Base-by-base conservation (phyloP, 2,888 invertebrate genomes). In the Idaea aversata region DNA sequence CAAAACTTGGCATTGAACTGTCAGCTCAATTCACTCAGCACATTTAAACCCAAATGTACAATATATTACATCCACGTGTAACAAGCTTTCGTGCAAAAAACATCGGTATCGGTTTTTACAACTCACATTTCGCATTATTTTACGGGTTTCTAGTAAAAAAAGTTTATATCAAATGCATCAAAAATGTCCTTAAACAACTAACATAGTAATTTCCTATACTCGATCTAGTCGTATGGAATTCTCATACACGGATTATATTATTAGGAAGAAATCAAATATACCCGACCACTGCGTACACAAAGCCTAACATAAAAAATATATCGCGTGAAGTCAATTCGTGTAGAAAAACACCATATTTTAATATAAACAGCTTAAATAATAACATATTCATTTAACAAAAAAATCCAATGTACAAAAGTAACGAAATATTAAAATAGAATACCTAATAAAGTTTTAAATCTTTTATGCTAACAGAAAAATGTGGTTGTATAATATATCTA, bases 131-230 rank as follows among this genome's bases (percentile, higher is more conserved):
- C 85, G 84, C 86, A 85, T 88, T 86, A 87, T 85, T 86, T 84
- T 86, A 83, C 83, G 88, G 90, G 87, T 91, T 88, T 85, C 91
- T 92, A 93, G 92, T 92, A 93, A 93, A 93, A 93, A 93, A 92
- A 91, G 92, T 93, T 91, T 86, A 90, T 91, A 90, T 91, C 93
- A 93, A 93, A 93, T 93, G 93, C 93, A 90, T 93, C 91, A 91
- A 93, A 93, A 93, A 93, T 92, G 88, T 91, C 90, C 93, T 93
- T 93, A 92, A 84, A 91, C 87, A 87, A 90, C 92, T 93, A 92
- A 92, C 90, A 86, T 91, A 91, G 90, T 91, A 88, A 86, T 83
- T 82, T 76, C 85, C 87, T 88, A 88, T 85, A 85, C 80, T 83
- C 82, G 86, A 85, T 86, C 90, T 91, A 89, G 86, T 86, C 84